Evolutionary conservation across 2,113 vertebrate genomes (phyloP), one percentile per base, ranked within the genome.

Genomic region (Xiphias gladius): DNA sequence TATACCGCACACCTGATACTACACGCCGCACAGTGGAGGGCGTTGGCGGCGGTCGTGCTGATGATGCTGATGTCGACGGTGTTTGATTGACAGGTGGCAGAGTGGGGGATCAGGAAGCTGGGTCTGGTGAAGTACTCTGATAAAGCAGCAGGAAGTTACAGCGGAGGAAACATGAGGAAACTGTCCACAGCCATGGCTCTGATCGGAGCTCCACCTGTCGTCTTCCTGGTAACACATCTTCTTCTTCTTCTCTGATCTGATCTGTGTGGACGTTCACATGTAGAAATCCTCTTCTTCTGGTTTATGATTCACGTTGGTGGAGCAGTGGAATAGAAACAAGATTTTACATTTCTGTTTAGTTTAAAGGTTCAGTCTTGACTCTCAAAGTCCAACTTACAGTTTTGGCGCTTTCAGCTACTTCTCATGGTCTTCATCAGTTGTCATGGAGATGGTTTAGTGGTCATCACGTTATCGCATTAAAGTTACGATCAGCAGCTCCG

Each of bases 121-220:
- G 97, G 98, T 72, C 95, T 99, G 1, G 80, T 98, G 78, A 99
- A 98, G 66, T 99, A 99, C 0, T 95, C 96, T 43, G 98, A 99
- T 52, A 99, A 97, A 88, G 94, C 94, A 0, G 98, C 98, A 1
- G 97, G 97, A 69, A 98, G 96, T 83, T 99, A 99, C 87, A 99
- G 98, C 0, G 98, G 98, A 5, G 98, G 98, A 9, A 99, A 99
- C 94, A 96, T 96, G 85, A 96, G 98, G 77, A 99, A 99, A 74
- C 96, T 99, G n/a, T 99, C 98, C 7, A 99, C 98, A 0, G 98
- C 98, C 82, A 98, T 99, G 89, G 96, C 98, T 37, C 93, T 99
- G 79, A 99, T 99, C 2, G 98, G 97, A 26, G 97, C 96, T 7
- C 97, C 98, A 1, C 97, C 98, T 3, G 98, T 99, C 7, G 96